phyloP scores from a whole-genome alignment of 2,797 vertebrate species.

The Sphenopsis melanotis region DNA sequence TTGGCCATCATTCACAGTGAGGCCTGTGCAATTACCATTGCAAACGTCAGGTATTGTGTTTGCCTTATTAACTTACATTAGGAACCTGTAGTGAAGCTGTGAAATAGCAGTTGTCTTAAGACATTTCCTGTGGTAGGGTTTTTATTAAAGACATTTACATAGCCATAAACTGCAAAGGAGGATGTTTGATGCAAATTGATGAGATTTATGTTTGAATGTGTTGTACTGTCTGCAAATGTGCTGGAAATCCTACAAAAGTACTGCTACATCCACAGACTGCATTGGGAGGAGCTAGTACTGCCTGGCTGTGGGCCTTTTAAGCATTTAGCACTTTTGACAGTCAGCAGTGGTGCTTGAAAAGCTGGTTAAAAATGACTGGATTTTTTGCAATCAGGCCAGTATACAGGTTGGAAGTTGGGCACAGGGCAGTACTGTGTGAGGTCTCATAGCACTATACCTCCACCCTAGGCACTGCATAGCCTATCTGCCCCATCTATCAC shows the following conservation, averaged over 20 bases:
- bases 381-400: neutral
- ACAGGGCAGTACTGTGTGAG: neutral
- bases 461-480: neutral
- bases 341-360: neutral
- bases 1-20: neutral
- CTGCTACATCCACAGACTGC: neutral
- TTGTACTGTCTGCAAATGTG: neutral
- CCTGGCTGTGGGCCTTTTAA: neutral
- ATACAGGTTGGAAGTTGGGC: neutral
- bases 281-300: neutral
- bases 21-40: neutral
- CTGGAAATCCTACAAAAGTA: neutral
- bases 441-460: neutral
- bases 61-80: neutral
- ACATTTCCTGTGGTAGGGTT: neutral
- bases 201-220: neutral
- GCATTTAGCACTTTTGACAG: neutral
- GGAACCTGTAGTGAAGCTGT: neutral
- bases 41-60: neutral
- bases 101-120: neutral
- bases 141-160: conserved; percentile 24
- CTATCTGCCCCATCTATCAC: neutral
- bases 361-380: neutral
- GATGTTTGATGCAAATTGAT: neutral
- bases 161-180: neutral